phyloP scores from a whole-genome alignment of 2,888 invertebrate genomes.

The Sturmia bella region DNA sequence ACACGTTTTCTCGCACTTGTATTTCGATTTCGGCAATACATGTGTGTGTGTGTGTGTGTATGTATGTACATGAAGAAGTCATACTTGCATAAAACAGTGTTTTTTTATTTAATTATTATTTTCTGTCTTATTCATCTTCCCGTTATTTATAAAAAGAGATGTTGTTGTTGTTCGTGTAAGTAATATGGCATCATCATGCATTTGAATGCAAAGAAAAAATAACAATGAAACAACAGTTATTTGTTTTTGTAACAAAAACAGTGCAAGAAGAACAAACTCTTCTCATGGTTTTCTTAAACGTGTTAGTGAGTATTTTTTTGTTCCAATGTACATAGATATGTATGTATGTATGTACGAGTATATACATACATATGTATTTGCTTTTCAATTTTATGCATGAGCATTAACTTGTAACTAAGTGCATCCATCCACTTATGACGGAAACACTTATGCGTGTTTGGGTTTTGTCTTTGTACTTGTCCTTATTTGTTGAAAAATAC shows the following conservation, averaged over 20 bases:
- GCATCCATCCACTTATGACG: constrained; percentile 32
- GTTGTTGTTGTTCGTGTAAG: constrained; percentile 29
- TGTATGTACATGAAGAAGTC: constrained; percentile 16
- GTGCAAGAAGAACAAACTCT: background rate
- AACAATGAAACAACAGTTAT: constrained; percentile 4
- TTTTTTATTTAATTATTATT: background rate
- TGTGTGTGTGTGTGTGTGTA: too few species aligned
- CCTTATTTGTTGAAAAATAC: constrained; percentile 33
- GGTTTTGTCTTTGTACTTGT: constrained; percentile 28
- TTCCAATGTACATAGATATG: background rate
- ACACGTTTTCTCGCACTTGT: background rate
- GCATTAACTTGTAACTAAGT: constrained; percentile 50
- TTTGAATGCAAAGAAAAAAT: constrained; percentile 21
- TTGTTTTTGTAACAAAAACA: constrained; percentile 1
- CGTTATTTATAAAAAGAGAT: constrained; percentile 22
- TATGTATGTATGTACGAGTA: too few species aligned
- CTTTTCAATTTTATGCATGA: constrained; percentile 3
- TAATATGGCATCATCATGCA: constrained; percentile 57
- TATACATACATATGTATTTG: background rate
- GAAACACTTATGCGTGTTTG: constrained; percentile 45
- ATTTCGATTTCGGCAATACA: constrained; percentile 37
- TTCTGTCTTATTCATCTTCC: constrained; percentile 18
- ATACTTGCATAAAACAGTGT: constrained; percentile 32
- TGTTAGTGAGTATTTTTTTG: constrained; percentile 9
- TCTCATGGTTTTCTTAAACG: constrained; percentile 5